Base-by-base conservation (phyloP, 35 echinoderm and acorn worm genomes). In the Nesometra sesokonis region DNA sequence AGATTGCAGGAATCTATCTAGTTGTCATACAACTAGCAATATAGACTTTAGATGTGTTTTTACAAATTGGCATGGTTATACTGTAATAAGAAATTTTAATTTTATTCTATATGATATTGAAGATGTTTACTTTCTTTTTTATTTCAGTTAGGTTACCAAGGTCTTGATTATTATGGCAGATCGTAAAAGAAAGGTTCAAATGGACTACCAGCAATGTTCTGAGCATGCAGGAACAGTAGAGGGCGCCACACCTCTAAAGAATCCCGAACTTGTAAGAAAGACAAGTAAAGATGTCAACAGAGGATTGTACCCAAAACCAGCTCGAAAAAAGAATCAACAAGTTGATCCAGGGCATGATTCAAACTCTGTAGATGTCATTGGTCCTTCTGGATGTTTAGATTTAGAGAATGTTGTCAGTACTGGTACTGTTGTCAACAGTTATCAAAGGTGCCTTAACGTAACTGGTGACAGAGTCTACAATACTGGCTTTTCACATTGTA, bases 241-340 rank as follows among this genome's bases (percentile, higher is more conserved):
- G 33, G 91, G 91, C 23, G 80, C 91, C 19, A 39, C 34, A 76
- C 79, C 91, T 33, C 77, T 92, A 23, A 92, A n/a, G 11, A 87
- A 87, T 34, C 90, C 91, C 32, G 37, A 35, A 34, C 40, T 23
- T 46, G 91, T 84, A 33, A 76, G 32, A 83, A 86, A 76, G 67
- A 46, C 80, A 19, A 84, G 36, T 34, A 35, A 76, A 38, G 91
- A 92, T 85, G 80, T 77, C 37, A 92, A 92, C 76, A 92, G 86
- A 46, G 91, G 90, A 27, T 80, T 92, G 29, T 92, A 92, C 57
- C 86, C 91, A 31, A 77, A 47, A 82, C 84, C 8, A 23, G 76
- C 17, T 17, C 76, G 0, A 30, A 36, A 21, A 5, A 38, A 79
- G 78, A 87, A 19, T 13, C 47, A 33, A 34, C n/a, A n/a, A n/a